Percentiles rank a stretch among this genome's conserved stretches.
phyloP scores from a whole-genome alignment of 2,888 invertebrate genomes.

The Pyrgus malvae region DNA sequence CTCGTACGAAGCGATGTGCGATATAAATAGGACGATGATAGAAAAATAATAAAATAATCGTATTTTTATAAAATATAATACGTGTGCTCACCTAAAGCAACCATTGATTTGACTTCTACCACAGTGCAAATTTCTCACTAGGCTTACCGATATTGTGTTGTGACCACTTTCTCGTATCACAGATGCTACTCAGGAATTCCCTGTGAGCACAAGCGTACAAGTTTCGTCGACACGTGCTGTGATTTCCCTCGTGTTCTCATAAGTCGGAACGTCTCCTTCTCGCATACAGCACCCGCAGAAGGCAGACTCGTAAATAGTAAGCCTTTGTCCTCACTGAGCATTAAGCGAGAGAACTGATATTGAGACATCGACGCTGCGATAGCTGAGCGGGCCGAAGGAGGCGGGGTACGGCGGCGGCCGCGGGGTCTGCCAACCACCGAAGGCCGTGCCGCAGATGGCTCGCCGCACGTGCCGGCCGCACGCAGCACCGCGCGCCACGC shows the following conservation, averaged over 20 bases:
- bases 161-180: slow-evolving; percentile 78
- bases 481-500: slow-evolving; percentile 60
- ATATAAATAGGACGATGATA: slow-evolving; percentile 50
- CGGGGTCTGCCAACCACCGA: slow-evolving; percentile 60
- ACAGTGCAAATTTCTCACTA: slow-evolving; percentile 73
- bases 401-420: slow-evolving; percentile 72
- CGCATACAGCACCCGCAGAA: slow-evolving; percentile 92
- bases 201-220: slow-evolving; percentile 74
- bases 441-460: slow-evolving; percentile 60
- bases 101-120: slow-evolving; percentile 60
- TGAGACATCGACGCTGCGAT: slow-evolving; percentile 73
- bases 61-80: slow-evolving; percentile 40
- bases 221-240: slow-evolving; percentile 73
- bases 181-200: slow-evolving; percentile 73
- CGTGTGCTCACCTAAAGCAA: slow-evolving; percentile 66
- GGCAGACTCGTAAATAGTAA: slow-evolving; percentile 83
- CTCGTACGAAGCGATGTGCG: slow-evolving; percentile 25
- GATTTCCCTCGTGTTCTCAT: slow-evolving; percentile 73
- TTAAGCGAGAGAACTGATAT: slow-evolving; percentile 76
- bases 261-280: slow-evolving; percentile 88
- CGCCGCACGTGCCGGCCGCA: slow-evolving; percentile 47
- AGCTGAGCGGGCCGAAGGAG: slow-evolving; percentile 74
- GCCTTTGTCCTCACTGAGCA: slow-evolving; percentile 82
- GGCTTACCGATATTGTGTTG: slow-evolving; percentile 76
- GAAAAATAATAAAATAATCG: slow-evolving; percentile 55